These are phyloP conservation scores for Chaetorhynchus papuensis DNA, from an alignment of 2,113 vertebrate species.

Conservation along the genomic window DNA sequence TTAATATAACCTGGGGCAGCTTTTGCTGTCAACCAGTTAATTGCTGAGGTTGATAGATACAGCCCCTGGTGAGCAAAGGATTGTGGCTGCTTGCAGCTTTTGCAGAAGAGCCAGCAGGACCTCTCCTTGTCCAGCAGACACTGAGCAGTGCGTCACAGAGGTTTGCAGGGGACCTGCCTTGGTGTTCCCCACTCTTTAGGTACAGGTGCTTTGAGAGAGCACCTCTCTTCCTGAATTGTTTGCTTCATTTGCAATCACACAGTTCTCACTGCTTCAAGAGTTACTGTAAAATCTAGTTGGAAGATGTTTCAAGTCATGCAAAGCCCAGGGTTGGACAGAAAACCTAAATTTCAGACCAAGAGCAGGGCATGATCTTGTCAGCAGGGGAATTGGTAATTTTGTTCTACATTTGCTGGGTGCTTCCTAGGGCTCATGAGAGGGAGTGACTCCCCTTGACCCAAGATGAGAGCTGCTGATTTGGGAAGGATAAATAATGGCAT, in stretches of 20 bases:
- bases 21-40: constrained; percentile 12
- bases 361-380: not conserved
- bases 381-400: not conserved
- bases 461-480: not conserved
- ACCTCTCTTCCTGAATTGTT: not conserved
- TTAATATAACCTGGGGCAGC: constrained; percentile 17
- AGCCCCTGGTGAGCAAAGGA: not conserved
- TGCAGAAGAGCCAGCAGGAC: not conserved
- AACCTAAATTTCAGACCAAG: not conserved
- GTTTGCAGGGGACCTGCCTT: not conserved
- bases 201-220: not conserved
- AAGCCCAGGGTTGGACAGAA: not conserved
- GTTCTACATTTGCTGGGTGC: not conserved
- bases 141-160: not conserved
- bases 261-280: not conserved
- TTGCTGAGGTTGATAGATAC: constrained; percentile 9
- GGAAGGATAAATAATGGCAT: not conserved
- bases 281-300: not conserved
- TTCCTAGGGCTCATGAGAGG: not conserved
- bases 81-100: not conserved
- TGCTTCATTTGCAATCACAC: not conserved
- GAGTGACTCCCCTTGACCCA: not conserved
- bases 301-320: not conserved
- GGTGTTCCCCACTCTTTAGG: not conserved
- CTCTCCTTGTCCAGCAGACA: not conserved